phyloP scores from a whole-genome alignment of 2,888 invertebrate species.

The Odontothrips loti region DNA sequence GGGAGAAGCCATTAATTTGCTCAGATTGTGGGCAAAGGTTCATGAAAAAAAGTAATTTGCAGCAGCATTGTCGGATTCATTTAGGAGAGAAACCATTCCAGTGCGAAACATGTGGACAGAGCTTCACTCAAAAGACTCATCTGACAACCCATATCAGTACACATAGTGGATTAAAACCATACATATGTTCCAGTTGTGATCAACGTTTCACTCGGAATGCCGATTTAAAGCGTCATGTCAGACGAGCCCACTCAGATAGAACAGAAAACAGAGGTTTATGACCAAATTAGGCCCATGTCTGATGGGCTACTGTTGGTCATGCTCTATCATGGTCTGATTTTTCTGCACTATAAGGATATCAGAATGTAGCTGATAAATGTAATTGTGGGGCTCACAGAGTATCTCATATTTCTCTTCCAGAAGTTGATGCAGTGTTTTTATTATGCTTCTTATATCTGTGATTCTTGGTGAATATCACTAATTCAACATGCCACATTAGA shows the following conservation, averaged over 20 bases:
- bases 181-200: not conserved
- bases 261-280: not conserved
- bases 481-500: not conserved
- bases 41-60: not conserved
- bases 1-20: not conserved
- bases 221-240: not conserved
- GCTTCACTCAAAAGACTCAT: constrained; percentile 6
- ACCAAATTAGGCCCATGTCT: not conserved
- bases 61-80: not conserved
- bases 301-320: not conserved
- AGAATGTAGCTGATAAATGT: not conserved
- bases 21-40: not conserved
- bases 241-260: not conserved
- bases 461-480: not conserved
- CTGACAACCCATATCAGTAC: not conserved
- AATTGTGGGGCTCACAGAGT: not conserved
- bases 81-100: constrained; percentile 1
- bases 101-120: not conserved
- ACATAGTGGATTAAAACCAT: not conserved
- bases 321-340: not conserved
- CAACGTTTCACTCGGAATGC: constrained; percentile 1
- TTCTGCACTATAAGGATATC: not conserved
- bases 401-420: not conserved
- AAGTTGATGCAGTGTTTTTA: too few species aligned
- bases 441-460: not conserved